Evolutionary conservation across 2,113 vertebrate genomes (phyloP).

Genomic region (Limnothrissa miodon): DNA sequence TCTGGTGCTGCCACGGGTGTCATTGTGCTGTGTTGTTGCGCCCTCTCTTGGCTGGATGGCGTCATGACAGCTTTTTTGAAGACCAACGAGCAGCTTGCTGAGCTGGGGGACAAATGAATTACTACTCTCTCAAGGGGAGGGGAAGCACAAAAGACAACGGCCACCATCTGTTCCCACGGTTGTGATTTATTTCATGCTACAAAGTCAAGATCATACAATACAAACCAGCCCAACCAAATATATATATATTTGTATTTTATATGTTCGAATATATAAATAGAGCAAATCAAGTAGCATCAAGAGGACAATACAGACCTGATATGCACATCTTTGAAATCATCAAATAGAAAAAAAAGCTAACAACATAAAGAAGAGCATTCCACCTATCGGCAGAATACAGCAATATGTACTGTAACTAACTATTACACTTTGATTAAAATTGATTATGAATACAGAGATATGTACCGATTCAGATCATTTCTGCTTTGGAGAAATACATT

Average conservation of each 20-base stretch:
- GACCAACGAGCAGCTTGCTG: background rate
- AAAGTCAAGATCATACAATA: slow-evolving; percentile 48
- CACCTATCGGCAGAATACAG: background rate
- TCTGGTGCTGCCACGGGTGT: background rate
- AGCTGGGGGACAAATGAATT: background rate
- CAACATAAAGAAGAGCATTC: background rate
- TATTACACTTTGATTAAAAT: background rate
- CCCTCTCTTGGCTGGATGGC: slow-evolving; percentile 59
- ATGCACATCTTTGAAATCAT: slow-evolving; percentile 33
- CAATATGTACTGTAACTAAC: background rate
- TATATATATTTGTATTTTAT: background rate
- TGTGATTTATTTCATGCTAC: slow-evolving; percentile 71
- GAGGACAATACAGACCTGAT: slow-evolving; percentile 44
- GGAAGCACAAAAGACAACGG: background rate
- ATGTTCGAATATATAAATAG: slow-evolving; percentile 42
- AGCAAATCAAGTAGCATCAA: slow-evolving; percentile 34
- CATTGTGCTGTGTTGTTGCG: slow-evolving; percentile 47
- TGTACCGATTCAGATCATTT: background rate
- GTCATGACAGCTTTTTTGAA: slow-evolving; percentile 15
- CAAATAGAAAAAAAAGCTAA: slow-evolving; percentile 28
- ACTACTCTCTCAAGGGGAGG: background rate
- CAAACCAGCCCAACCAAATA: slow-evolving; percentile 48
- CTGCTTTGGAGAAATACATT: background rate
- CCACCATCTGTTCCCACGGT: slow-evolving; percentile 37
- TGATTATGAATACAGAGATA: background rate